Conservation (phyloP, 2,113 vertebrate genomes). For the Menura novaehollandiae region DNA sequence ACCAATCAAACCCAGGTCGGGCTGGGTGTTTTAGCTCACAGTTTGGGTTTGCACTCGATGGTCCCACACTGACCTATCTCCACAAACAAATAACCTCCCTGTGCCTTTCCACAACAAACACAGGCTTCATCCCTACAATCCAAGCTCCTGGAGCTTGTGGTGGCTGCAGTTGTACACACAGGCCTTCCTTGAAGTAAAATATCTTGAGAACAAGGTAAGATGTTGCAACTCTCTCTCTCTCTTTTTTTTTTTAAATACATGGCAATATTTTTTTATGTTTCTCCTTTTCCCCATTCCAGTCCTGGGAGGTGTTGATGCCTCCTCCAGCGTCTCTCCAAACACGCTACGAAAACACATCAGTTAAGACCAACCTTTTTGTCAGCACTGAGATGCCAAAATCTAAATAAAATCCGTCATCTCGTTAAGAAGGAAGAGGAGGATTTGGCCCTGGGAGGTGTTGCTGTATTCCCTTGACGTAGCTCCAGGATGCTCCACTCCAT, state of each 20-base stretch:
- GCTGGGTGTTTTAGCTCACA: background rate
- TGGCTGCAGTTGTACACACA: background rate
- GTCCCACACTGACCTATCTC: background rate
- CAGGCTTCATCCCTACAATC: background rate
- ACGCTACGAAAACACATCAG: background rate
- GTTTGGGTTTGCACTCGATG: background rate
- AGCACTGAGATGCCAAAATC: background rate
- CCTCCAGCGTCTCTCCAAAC: background rate
- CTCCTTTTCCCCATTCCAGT: conserved; percentile 26
- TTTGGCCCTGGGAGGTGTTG: background rate
- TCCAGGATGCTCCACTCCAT: rapidly evolving
- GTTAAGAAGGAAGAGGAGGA: background rate
- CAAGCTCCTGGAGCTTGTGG: background rate
- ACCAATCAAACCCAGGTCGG: background rate
- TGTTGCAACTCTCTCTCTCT: background rate
- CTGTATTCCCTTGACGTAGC: rapidly evolving
- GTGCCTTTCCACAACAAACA: background rate
- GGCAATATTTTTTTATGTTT: background rate
- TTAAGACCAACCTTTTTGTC: background rate
- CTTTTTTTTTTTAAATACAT: background rate
- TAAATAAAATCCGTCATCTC: background rate
- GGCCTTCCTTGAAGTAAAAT: background rate
- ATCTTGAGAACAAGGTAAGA: background rate
- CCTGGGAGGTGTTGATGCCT: conserved; percentile 10
- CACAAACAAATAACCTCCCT: background rate